Percentiles rank a stretch among this genome's conserved stretches.
Conservation (phyloP, 2,797 vertebrate species). For the Gallirallus australis region DNA sequence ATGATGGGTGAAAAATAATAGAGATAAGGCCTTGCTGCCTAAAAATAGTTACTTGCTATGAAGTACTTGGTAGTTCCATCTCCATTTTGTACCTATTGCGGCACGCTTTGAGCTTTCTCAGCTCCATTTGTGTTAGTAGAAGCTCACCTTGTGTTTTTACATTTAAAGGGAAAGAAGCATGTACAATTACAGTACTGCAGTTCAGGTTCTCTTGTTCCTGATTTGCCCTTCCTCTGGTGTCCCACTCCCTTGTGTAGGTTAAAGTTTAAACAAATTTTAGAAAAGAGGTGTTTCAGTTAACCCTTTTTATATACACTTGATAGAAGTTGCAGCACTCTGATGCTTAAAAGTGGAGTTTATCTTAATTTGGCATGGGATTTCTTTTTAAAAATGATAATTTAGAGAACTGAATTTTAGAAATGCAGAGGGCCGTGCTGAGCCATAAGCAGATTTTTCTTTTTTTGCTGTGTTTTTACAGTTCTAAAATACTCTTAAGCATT, state of each 20-base stretch:
- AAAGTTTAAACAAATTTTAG: background rate
- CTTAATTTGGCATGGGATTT: background rate
- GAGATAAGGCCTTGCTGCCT: background rate
- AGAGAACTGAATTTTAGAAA: slow-evolving; percentile 44
- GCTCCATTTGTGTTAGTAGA: background rate
- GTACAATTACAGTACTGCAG: background rate
- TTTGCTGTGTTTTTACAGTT: slow-evolving; percentile 17
- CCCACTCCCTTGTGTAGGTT: background rate
- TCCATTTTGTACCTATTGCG: background rate
- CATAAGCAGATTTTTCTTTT: background rate
- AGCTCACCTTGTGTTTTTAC: background rate
- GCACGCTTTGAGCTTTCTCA: background rate
- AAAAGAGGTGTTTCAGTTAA: background rate
- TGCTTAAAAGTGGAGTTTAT: background rate
- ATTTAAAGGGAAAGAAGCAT: background rate
- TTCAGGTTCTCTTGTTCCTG: background rate
- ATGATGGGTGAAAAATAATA: background rate
- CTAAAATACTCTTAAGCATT: slow-evolving; percentile 68
- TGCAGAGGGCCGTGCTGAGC: slow-evolving; percentile 26
- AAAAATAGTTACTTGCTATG: background rate
- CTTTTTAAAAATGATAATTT: slow-evolving; percentile 10
- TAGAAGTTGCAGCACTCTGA: background rate
- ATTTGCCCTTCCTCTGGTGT: background rate
- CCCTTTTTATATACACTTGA: background rate
- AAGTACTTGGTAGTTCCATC: background rate